Evolutionary conservation across 2,797 vertebrate genomes (phyloP).

Genomic region (Tokudaia muenninki): DNA sequence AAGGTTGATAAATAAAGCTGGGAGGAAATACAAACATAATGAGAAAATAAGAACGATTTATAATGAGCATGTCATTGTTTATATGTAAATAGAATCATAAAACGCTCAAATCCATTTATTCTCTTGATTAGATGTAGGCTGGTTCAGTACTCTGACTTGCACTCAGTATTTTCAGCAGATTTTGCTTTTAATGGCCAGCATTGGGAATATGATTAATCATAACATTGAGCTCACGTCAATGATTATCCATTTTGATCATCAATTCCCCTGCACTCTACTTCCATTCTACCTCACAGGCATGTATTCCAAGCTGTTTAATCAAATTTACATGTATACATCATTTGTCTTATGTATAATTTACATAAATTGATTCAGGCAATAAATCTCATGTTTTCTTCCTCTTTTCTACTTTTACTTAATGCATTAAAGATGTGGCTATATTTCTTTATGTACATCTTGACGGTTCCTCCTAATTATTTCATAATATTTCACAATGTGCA

Average conservation of each 20-base stretch:
- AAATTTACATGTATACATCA: not conserved
- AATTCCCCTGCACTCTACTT: not conserved
- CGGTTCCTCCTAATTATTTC: not conserved
- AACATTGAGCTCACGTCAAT: not conserved
- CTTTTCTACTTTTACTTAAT: not conserved
- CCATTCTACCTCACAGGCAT: not conserved
- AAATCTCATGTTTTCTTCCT: slow-evolving; percentile 1
- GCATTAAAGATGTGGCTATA: not conserved
- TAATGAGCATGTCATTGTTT: slow-evolving; percentile 36
- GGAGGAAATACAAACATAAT: slow-evolving; percentile 32
- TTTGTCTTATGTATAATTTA: not conserved
- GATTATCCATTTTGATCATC: not conserved
- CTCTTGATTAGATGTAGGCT: not conserved
- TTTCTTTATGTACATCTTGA: not conserved
- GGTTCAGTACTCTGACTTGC: not conserved
- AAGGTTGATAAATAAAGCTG: slow-evolving; percentile 37
- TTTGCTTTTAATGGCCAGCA: slow-evolving; percentile 15
- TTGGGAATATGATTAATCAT: slow-evolving; percentile 9
- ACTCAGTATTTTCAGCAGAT: not conserved
- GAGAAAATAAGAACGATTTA: slow-evolving; percentile 59
- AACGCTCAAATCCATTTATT: slow-evolving; percentile 11
- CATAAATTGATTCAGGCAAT: not conserved
- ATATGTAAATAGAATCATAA: slow-evolving; percentile 36
- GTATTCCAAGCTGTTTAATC: not conserved
- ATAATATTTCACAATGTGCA: not conserved